Conservation (phyloP, 2,113 vertebrate species). For the Silurus asotus region DNA sequence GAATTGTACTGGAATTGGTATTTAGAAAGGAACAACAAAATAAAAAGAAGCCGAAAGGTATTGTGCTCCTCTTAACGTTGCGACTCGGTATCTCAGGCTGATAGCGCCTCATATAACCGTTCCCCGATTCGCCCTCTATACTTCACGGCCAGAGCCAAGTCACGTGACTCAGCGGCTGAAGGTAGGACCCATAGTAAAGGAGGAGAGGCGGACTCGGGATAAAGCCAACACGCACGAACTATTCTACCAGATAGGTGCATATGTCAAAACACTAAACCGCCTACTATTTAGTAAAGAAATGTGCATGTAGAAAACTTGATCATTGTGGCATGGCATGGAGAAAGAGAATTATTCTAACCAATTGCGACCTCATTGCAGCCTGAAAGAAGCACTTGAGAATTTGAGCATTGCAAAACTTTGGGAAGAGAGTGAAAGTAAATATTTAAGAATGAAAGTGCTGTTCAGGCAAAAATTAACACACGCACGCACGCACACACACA, state of each 20-base stretch:
- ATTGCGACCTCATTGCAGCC: neutral
- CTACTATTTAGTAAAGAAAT: neutral
- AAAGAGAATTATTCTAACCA: neutral
- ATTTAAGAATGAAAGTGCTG: neutral
- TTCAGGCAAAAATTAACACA: neutral
- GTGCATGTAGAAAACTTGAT: too few relatives aligned
- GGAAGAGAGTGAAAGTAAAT: neutral
- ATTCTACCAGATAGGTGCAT: neutral
- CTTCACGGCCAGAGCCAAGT: slow-evolving; percentile 67
- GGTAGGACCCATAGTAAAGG: slow-evolving; percentile 62
- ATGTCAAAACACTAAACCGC: neutral
- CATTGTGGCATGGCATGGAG: neutral
- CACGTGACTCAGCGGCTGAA: slow-evolving; percentile 76
- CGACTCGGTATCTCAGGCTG: slow-evolving; percentile 58
- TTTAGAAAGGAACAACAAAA: neutral
- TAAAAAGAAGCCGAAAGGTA: too few relatives aligned
- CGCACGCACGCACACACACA: too few relatives aligned
- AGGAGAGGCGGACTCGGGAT: slow-evolving; percentile 46
- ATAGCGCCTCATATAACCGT: slow-evolving; percentile 74
- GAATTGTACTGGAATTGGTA: neutral
- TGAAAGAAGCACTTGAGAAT: neutral
- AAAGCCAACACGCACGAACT: neutral
- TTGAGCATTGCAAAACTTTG: too few relatives aligned
- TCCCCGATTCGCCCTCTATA: slow-evolving; percentile 61
- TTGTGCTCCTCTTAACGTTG: slow-evolving; percentile 13